Evolutionary conservation across 2,797 vertebrate species (phyloP), one percentile per base, ranked within the genome.

Genomic region (Denticeps clupeoides): DNA sequence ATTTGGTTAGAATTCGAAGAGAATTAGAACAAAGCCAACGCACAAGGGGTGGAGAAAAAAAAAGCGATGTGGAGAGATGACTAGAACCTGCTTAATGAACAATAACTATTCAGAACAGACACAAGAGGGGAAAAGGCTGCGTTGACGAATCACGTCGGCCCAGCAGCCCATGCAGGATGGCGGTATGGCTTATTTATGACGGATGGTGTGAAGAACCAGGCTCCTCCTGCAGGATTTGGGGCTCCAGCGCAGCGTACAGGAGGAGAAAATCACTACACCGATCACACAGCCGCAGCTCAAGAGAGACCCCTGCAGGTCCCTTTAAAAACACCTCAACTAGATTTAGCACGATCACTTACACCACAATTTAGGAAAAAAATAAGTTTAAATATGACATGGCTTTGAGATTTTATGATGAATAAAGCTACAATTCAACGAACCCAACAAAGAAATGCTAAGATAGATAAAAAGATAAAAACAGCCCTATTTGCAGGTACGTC

Each of bases 291-390:
- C 41, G 33, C 57, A 58, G 69, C 62, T 63, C 77, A 71, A 81
- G 60, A 59, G 56, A 64, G 73, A 77, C 80, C 73, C 70, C 79
- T 76, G 68, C 56, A 49, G 80, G 69, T 55, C 23, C 52, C 41
- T 10, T 6, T 8, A 4, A 42, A 60, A 25, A 45, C 11, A 28
- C 13, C 16, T n/a, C n/a, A n/a, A n/a, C n/a, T n/a, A n/a, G n/a
- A n/a, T n/a, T n/a, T n/a, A n/a, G n/a, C n/a, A n/a, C n/a, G n/a
- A n/a, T n/a, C n/a, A n/a, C n/a, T n/a, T n/a, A n/a, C n/a, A n/a
- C n/a, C n/a, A n/a, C n/a, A n/a, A n/a, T n/a, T n/a, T n/a, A n/a
- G n/a, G n/a, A n/a, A n/a, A n/a, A n/a, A n/a, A n/a, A n/a, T n/a
- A n/a, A n/a, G n/a, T n/a, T n/a, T n/a, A n/a, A n/a, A n/a, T n/a